Percentiles rank a stretch among this genome's conserved stretches.
Conservation (phyloP, 2,113 vertebrate genomes). For the Recurvirostra avosetta region DNA sequence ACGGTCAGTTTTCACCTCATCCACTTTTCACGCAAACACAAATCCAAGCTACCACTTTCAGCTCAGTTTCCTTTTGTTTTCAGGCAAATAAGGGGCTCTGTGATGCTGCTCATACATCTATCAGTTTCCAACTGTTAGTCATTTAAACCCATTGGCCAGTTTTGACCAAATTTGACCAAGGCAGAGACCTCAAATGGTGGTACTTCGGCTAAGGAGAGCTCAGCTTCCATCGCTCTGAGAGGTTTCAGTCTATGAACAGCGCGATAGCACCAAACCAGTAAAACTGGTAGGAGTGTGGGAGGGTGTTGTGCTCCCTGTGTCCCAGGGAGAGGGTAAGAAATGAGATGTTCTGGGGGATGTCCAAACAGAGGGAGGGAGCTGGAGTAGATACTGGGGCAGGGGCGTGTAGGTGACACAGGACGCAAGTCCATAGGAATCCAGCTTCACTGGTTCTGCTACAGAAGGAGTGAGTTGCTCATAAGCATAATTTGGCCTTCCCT, state of each 20-base stretch:
- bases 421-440: background rate
- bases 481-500: background rate
- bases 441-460: background rate
- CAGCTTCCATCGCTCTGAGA: background rate
- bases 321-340: fast-evolving
- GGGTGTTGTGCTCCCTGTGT: background rate
- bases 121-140: background rate
- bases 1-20: fast-evolving
- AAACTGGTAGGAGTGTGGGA: background rate
- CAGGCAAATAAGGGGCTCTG: background rate
- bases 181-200: background rate
- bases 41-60: background rate
- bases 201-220: background rate
- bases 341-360: background rate
- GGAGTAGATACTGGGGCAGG: background rate
- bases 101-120: background rate
- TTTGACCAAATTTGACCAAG: background rate
- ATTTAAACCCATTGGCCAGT: background rate
- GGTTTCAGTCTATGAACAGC: background rate
- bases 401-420: background rate
- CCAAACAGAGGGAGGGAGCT: background rate
- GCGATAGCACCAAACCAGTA: background rate
- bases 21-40: background rate
- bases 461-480: background rate
- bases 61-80: background rate